Conservation (phyloP, 2,797 vertebrate genomes). For the Cryptoblepharus egeriae region DNA sequence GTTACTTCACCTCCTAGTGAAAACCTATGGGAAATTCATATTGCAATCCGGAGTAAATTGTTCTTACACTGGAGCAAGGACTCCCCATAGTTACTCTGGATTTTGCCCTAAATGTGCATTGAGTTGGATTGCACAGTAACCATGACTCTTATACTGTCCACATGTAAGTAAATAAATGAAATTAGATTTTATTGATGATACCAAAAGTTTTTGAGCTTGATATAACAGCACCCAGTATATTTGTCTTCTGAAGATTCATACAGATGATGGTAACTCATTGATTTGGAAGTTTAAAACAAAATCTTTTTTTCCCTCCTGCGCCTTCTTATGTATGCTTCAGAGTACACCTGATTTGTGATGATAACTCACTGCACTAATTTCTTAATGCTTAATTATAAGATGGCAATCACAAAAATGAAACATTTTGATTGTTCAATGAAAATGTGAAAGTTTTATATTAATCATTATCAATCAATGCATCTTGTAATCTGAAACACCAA, state of each 20-base stretch:
- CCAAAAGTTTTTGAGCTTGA: neutral
- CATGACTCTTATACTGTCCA: neutral
- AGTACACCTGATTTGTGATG: constrained; percentile 18
- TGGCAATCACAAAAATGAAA: constrained; percentile 46
- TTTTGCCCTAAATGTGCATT: no score
- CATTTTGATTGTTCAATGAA: constrained; percentile 34
- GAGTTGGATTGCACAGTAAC: neutral
- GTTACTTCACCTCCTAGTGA: no score
- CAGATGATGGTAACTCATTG: neutral
- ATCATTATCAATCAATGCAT: constrained; percentile 24
- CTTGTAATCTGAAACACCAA: constrained; percentile 35
- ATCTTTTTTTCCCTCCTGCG: constrained; percentile 23
- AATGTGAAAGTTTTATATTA: constrained; percentile 33
- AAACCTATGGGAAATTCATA: no score
- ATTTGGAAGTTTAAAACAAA: neutral
- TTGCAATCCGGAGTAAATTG: no score
- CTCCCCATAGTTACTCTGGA: no score
- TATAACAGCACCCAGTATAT: neutral
- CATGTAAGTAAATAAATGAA: neutral
- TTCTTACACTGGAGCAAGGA: no score
- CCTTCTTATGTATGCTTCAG: neutral
- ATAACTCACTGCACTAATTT: constrained; percentile 10
- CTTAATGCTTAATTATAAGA: constrained; percentile 38
- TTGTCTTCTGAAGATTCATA: neutral
- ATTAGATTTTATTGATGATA: neutral